Conservation (phyloP, 1,140 invertebrate species). For the Drosophila nannoptera region DNA sequence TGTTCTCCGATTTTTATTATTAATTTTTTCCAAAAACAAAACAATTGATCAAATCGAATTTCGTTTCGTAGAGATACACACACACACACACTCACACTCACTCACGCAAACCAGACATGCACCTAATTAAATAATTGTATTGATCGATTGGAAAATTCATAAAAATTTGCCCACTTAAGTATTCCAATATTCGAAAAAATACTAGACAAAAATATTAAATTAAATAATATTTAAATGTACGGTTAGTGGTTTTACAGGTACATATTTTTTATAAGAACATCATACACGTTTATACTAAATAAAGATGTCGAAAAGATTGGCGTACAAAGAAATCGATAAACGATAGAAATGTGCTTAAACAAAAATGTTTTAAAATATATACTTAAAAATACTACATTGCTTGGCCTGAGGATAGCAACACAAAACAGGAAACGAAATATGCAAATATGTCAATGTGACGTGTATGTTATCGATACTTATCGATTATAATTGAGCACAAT, state of each 20-base stretch:
- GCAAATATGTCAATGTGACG: background rate
- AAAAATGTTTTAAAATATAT: too few species aligned
- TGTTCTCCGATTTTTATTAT: conserved; percentile 2
- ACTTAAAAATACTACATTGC: too few species aligned
- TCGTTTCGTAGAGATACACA: conserved; percentile 4
- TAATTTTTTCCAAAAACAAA: conserved; percentile 5
- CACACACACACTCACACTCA: conserved; percentile 14
- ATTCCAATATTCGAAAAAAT: background rate
- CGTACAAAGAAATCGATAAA: too few species aligned
- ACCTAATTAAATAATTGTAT: background rate
- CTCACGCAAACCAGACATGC: background rate
- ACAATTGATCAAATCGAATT: conserved; percentile 21
- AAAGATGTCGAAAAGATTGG: too few species aligned
- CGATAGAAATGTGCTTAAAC: too few species aligned
- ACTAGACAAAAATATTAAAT: too few species aligned
- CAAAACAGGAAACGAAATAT: background rate
- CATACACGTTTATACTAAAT: too few species aligned
- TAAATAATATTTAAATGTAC: too few species aligned
- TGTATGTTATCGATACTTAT: background rate
- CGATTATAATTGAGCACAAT: too few species aligned
- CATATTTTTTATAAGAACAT: too few species aligned
- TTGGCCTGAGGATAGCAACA: too few species aligned
- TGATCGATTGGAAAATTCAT: conserved; percentile 3
- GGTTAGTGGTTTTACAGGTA: too few species aligned
- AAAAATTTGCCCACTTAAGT: background rate